These are phyloP conservation scores for Betta splendens DNA, from an alignment of 2,797 vertebrate genomes.

Conservation along the genomic window DNA sequence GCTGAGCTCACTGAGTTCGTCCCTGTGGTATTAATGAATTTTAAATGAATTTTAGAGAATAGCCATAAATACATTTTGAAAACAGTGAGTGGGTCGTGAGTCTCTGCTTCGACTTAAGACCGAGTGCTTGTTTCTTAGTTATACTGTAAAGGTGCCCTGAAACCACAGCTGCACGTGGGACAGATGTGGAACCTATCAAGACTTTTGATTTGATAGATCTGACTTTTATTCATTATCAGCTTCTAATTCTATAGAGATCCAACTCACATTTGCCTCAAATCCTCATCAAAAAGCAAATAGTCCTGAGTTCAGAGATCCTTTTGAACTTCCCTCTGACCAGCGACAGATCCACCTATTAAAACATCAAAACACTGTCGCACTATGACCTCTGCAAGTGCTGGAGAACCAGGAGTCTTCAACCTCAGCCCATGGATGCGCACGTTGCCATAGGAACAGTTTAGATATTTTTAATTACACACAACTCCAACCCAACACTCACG, in stretches of 20 bases:
- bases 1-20: conserved; percentile 67
- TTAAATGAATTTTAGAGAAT: conserved; percentile 69
- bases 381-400: conserved; percentile 24
- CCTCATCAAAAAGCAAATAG: conserved; percentile 1
- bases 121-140: conserved; percentile 21
- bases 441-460: conserved; percentile 69
- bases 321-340: conserved; percentile 10
- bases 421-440: conserved; percentile 23
- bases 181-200: conserved; percentile 48
- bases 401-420: conserved; percentile 28
- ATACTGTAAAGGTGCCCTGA: conserved; percentile 36
- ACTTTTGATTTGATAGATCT: conserved; percentile 51
- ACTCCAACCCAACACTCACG: conserved; percentile 11
- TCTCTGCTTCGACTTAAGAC: conserved; percentile 24
- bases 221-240: conserved; percentile 55
- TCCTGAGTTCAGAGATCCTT: conserved; percentile 31
- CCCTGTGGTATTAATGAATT: conserved; percentile 74
- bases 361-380: conserved; percentile 43
- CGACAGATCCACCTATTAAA: conserved; percentile 40
- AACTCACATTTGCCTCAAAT: conserved; percentile 47
- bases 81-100: conserved; percentile 34
- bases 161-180: conserved; percentile 36
- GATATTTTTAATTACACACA: conserved; percentile 56
- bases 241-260: conserved; percentile 44
- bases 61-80: conserved; percentile 65